Evolutionary conservation across 2,113 vertebrate species (phyloP), one percentile per base, ranked within the genome.

Genomic region (Corynorhinus townsendii): DNA sequence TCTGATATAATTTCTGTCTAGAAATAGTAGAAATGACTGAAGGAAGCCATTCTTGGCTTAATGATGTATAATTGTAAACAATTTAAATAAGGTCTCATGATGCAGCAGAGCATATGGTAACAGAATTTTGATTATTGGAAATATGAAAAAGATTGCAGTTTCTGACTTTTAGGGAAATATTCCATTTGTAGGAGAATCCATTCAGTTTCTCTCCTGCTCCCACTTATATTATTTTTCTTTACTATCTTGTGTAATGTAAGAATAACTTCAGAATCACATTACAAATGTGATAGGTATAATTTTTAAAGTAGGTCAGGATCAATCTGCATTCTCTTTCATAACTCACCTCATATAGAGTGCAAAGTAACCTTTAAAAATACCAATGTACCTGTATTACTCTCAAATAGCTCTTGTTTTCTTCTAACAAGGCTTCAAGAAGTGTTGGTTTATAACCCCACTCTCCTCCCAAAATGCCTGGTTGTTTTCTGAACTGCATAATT

Each of bases 271-370:
- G 87, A 59, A 77, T 84, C 17, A 26, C 12, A 45, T 35, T 68
- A 38, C 0, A 95, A 82, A 72, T 43, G 2, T 83, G 54, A 72
- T 89, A 92, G 45, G 24, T 84, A 30, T 90, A 84, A 95, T 86
- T 94, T 86, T 79, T 52, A 9, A 24, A 11, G 20, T 64, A 49
- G 73, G 47, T 95, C 81, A 79, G 28, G 16, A 95, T 96, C 83
- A 95, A 71, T 33, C 17, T 83, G 47, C 3, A 11, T 95, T 86
- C 49, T 88, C 49, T 96, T 97, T 92, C 45, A 4, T 84, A 71
- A 11, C 35, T 40, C 6, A 20, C 22, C 54, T 86, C 8, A 22
- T 40, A 35, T 62, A 54, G 5, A 40, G 47, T 90, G 1, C 62
- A 64, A 95, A 93, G 0, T 54, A 89, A n/a, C 20, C 62, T 83